phyloP scores from a whole-genome alignment of 2,888 invertebrate genomes.

The Noctua fimbriata region DNA sequence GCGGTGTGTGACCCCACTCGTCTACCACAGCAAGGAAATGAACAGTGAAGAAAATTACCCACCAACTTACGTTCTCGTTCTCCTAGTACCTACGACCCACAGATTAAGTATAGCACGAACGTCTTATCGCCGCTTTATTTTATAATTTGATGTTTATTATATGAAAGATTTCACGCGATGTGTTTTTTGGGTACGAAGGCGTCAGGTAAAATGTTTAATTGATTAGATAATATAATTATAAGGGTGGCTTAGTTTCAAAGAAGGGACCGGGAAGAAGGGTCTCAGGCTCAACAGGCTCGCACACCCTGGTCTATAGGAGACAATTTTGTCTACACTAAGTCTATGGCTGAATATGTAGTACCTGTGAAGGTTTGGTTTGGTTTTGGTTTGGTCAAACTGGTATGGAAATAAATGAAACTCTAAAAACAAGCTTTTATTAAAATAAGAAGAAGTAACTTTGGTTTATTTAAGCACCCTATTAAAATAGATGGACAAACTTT shows the following conservation, averaged over 20 bases:
- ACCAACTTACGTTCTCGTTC: constrained; percentile 72
- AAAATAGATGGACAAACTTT: too few relatives aligned
- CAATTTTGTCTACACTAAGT: background rate
- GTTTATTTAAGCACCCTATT: too few relatives aligned
- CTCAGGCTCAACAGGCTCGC: background rate
- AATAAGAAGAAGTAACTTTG: too few relatives aligned
- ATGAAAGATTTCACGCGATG: constrained; percentile 67
- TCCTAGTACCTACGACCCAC: constrained; percentile 62
- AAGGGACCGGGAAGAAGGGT: too few relatives aligned
- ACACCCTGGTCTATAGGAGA: background rate
- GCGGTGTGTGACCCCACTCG: constrained; percentile 59
- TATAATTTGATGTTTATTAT: constrained; percentile 70
- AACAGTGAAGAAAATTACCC: constrained; percentile 78
- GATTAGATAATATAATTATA: constrained; percentile 10
- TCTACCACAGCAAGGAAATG: constrained; percentile 75
- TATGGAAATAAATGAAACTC: too few relatives aligned
- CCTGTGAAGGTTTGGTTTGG: too few relatives aligned
- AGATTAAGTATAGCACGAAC: constrained; percentile 71
- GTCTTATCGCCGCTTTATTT: constrained; percentile 69
- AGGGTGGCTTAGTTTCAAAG: background rate
- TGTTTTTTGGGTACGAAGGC: constrained; percentile 6
- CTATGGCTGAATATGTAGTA: too few relatives aligned
- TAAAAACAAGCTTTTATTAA: too few relatives aligned
- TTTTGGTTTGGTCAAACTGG: too few relatives aligned
- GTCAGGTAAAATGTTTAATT: constrained; percentile 14